A percentile compares a stretch with the other conserved stretches of the same genome.
These are phyloP conservation scores for Pomacea canaliculata DNA, from an alignment of 2,888 invertebrate species.

Conservation along the genomic window DNA sequence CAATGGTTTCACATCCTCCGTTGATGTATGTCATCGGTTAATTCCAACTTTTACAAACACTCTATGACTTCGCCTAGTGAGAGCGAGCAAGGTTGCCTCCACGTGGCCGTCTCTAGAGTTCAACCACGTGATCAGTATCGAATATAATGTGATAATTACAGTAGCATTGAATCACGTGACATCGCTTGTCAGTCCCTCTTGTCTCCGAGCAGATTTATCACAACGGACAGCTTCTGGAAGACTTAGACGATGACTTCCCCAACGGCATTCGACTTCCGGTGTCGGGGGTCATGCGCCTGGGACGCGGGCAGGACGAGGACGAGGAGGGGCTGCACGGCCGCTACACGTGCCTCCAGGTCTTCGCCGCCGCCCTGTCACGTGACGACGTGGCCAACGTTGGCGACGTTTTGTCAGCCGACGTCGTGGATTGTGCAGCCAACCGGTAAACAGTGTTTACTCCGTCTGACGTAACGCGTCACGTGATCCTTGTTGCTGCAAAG, in stretches of 20 bases:
- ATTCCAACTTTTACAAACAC: too few relatives aligned
- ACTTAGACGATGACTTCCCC: constrained; percentile 45
- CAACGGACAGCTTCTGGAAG: constrained; percentile 37
- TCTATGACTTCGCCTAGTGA: too few relatives aligned
- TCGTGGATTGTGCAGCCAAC: constrained; percentile 38
- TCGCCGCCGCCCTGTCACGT: constrained; percentile 22
- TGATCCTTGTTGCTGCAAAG: too few relatives aligned
- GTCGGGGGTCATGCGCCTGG: constrained; percentile 37
- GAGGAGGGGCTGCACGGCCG: constrained; percentile 38
- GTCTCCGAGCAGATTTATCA: constrained; percentile 28
- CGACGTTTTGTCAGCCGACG: constrained; percentile 34
- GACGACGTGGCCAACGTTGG: constrained; percentile 30
- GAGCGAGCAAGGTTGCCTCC: too few relatives aligned
- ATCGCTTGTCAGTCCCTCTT: neutral
- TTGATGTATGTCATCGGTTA: too few relatives aligned
- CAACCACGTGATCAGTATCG: too few relatives aligned
- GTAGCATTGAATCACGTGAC: too few relatives aligned
- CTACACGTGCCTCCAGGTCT: constrained; percentile 44
- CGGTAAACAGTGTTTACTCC: constrained; percentile 26
- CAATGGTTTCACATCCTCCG: too few relatives aligned
- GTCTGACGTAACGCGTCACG: too few relatives aligned
- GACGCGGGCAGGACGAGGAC: constrained; percentile 33
- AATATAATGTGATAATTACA: too few relatives aligned
- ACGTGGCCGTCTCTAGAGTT: too few relatives aligned
- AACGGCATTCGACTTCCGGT: constrained; percentile 41